A percentile compares a stretch with the other conserved stretches of the same genome.
These are phyloP conservation scores for Rallus crepitans DNA, from an alignment of 2,797 vertebrate genomes.

Conservation along the genomic window DNA sequence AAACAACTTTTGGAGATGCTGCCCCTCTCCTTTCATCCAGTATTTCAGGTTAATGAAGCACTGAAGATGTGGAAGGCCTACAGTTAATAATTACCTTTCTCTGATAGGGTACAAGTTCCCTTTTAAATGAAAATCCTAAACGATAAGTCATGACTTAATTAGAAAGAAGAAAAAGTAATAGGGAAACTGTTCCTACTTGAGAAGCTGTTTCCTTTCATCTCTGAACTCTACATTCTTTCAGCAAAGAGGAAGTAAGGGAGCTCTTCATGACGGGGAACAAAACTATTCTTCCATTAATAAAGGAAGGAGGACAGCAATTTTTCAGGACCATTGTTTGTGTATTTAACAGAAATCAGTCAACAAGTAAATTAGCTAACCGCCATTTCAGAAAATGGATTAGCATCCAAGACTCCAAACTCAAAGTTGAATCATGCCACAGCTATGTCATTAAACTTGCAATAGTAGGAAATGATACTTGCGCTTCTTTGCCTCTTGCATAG, in stretches of 20 bases:
- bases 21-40: background rate
- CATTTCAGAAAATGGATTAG: background rate
- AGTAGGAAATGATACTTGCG: background rate
- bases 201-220: background rate
- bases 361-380: background rate
- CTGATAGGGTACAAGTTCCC: background rate
- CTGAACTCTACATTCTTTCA: background rate
- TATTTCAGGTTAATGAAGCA: conserved; percentile 22
- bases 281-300: background rate
- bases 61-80: background rate
- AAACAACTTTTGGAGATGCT: background rate
- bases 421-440: background rate
- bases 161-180: conserved; percentile 4
- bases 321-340: background rate
- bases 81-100: conserved; percentile 30
- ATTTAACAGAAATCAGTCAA: background rate
- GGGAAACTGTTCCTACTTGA: background rate
- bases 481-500: background rate
- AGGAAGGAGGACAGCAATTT: background rate
- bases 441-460: background rate
- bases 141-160: conserved; percentile 27
- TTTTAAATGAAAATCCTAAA: conserved; percentile 31
- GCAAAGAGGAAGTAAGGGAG: background rate
- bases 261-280: background rate
- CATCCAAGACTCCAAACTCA: background rate